Evolutionary conservation across 1,140 invertebrate genomes (phyloP), one percentile per base, ranked within the genome.

Genomic region (Diachasma alloeum): DNA sequence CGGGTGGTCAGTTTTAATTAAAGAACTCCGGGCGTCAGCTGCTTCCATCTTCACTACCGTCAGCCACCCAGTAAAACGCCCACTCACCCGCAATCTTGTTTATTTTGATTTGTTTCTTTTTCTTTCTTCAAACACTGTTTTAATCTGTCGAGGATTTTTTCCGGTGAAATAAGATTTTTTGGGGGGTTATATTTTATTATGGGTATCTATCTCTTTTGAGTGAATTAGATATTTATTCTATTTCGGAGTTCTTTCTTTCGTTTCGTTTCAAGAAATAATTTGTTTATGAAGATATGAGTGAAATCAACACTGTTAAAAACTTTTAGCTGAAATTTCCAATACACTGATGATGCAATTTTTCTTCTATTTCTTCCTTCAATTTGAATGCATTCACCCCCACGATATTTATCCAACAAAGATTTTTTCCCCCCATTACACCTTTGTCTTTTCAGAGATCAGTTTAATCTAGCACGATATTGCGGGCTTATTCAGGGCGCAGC

Each of bases 1-100:
- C 83, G 78, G 81, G 81, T 83, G 86, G 83, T 83, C 83, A 86
- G 85, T 87, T 86, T 86, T 86, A 88, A 87, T 87, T 87, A 88
- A 87, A 88, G 85, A 86, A 87, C 83, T 85, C 83, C 81, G 79
- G 82, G 83, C 86, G 85, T 85, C 85, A 88, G 85, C 84, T 87
- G 85, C 81, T 86, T 80, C 81, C 81, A 75, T 78, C 77, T 81
- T 81, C 81, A 72, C 82, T 83, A 84, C 81, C 79, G 81, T 76
- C 79, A 73, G 71, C 73, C 70, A 44, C 77, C 53, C 74, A 75
- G 75, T 72, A 81, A 68, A 74, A 75, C 63, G 36, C 66, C 66
- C 72, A 42, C 56, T 75, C 63, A 66, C 48, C 73, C 59, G 68
- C 63, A 75, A 71, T 59, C 73, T 78, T 78, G 68, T 78, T 78